phyloP scores from a whole-genome alignment of 2,797 vertebrate species.

The Muscicapa comitata region DNA sequence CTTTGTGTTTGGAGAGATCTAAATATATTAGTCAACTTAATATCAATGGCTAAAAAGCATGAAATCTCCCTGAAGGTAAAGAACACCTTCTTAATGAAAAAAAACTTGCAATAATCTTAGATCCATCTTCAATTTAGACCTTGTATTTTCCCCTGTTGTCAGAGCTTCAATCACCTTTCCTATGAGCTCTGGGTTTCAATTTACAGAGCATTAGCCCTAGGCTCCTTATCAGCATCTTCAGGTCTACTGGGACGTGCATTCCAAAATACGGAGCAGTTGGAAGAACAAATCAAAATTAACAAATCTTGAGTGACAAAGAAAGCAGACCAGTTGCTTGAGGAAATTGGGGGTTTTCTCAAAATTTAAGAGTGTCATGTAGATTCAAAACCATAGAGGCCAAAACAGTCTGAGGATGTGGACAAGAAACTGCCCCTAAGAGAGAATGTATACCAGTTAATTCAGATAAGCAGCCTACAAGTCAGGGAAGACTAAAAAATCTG shows the following conservation, averaged over 20 bases:
- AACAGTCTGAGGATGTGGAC: not conserved
- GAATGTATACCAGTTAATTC: not conserved
- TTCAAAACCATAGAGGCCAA: not conserved
- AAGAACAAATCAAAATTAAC: not conserved
- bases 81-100: slow-evolving; percentile 37
- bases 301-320: not conserved
- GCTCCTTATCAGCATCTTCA: slow-evolving; percentile 25
- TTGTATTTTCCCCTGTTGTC: not conserved
- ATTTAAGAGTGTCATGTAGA: not conserved
- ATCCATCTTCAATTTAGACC: slow-evolving; percentile 39
- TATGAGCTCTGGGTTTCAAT: slow-evolving; percentile 25
- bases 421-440: not conserved
- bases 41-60: not conserved
- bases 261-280: not conserved
- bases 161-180: slow-evolving; percentile 27
- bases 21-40: slow-evolving; percentile 4
- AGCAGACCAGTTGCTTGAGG: not conserved
- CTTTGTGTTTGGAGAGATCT: not conserved
- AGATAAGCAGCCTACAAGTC: not conserved
- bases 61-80: slow-evolving; percentile 20
- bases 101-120: slow-evolving; percentile 28
- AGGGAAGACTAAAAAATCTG: not conserved
- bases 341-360: not conserved
- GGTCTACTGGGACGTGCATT: not conserved
- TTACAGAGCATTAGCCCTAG: slow-evolving; percentile 22